Evolutionary conservation across 2,888 invertebrate genomes (phyloP).

Genomic region (Melieria crassipennis): DNA sequence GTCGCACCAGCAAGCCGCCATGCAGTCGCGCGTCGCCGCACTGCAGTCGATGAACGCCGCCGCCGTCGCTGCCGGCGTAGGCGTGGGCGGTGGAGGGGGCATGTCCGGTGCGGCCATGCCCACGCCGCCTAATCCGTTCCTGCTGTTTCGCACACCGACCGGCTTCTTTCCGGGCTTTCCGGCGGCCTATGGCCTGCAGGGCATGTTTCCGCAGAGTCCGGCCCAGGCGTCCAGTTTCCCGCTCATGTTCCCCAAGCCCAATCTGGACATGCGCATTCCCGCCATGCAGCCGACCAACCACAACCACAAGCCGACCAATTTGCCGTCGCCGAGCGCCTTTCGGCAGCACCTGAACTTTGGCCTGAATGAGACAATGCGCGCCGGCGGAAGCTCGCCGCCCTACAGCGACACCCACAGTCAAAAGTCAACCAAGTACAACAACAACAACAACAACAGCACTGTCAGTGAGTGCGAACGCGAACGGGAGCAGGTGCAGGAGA

Average conservation of each 20-base stretch:
- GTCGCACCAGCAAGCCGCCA: slow-evolving; percentile 39
- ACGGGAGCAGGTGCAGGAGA: too few relatives aligned
- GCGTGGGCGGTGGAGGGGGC: slow-evolving; percentile 63
- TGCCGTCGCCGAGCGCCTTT: slow-evolving; percentile 44
- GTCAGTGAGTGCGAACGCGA: too few relatives aligned
- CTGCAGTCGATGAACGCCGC: slow-evolving; percentile 61
- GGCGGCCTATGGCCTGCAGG: slow-evolving; percentile 68
- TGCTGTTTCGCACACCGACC: slow-evolving; percentile 76
- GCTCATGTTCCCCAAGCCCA: slow-evolving; percentile 69
- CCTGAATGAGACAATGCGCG: slow-evolving; percentile 23
- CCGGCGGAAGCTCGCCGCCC: not conserved
- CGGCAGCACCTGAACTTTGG: slow-evolving; percentile 50
- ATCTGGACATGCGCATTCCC: slow-evolving; percentile 68
- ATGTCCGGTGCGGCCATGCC: slow-evolving; percentile 64
- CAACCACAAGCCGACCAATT: slow-evolving; percentile 31
- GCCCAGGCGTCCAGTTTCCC: slow-evolving; percentile 65
- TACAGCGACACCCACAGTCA: slow-evolving; percentile 19
- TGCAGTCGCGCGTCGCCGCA: slow-evolving; percentile 33
- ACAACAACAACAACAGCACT: not conserved
- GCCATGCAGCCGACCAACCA: slow-evolving; percentile 12
- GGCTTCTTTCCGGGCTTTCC: slow-evolving; percentile 75
- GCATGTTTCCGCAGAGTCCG: slow-evolving; percentile 70
- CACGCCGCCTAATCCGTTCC: slow-evolving; percentile 73
- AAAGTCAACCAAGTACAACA: slow-evolving; percentile 2
- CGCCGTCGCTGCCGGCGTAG: slow-evolving; percentile 66